phyloP scores from a whole-genome alignment of 2,888 invertebrate genomes.

The Tribolium freemani region DNA sequence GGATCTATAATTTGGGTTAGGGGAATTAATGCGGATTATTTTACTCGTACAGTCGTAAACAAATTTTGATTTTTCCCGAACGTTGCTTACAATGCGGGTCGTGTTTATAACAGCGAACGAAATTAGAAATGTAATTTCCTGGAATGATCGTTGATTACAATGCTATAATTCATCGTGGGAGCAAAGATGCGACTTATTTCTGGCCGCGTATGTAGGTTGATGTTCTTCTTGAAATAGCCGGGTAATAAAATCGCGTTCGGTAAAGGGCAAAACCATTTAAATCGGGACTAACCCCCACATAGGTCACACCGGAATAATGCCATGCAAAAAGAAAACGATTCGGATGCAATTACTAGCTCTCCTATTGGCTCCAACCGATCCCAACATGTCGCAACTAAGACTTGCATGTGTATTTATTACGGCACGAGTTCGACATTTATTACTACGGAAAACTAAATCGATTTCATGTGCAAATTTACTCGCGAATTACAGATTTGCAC shows the following conservation, averaged over 20 bases:
- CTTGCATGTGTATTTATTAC: slow-evolving; percentile 33
- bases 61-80: too few species aligned
- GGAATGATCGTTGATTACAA: too few species aligned
- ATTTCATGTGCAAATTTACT: slow-evolving; percentile 28
- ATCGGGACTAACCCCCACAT: slow-evolving; percentile 26
- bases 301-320: slow-evolving; percentile 33
- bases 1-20: neutral
- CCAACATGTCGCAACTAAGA: slow-evolving; percentile 14
- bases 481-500: slow-evolving; percentile 9
- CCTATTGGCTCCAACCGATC: slow-evolving; percentile 14
- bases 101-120: neutral
- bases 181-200: neutral
- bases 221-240: slow-evolving; percentile 15
- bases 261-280: slow-evolving; percentile 32
- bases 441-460: slow-evolving; percentile 24
- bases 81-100: too few species aligned
- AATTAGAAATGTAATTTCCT: neutral
- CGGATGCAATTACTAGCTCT: slow-evolving; percentile 29
- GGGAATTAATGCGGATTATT: neutral
- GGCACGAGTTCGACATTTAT: slow-evolving; percentile 34
- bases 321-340: slow-evolving; percentile 30
- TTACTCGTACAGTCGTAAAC: too few species aligned
- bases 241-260: slow-evolving; percentile 28
- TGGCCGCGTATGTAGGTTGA: neutral
- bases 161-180: too few species aligned